Evolutionary conservation across 2,888 invertebrate genomes (phyloP).

Genomic region (Parelbella ahira): DNA sequence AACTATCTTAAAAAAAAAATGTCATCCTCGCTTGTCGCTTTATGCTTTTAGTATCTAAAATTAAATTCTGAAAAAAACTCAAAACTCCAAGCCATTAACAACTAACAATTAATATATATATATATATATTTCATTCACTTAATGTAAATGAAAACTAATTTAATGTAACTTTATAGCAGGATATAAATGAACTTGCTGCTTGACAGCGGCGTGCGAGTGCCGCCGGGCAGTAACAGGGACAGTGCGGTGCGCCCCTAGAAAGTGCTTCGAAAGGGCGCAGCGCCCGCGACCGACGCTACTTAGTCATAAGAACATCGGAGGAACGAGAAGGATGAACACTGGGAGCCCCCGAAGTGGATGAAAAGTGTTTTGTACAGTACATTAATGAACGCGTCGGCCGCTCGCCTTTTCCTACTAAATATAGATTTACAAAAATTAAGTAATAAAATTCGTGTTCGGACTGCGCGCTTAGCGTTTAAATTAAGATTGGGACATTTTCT

Average conservation of each 20-base stretch:
- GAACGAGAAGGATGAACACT: background rate
- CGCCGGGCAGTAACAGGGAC: conserved; percentile 37
- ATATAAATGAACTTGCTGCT: conserved; percentile 29
- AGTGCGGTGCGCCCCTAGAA: conserved; percentile 55
- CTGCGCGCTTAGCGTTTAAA: conserved; percentile 2
- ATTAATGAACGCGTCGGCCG: conserved; percentile 24
- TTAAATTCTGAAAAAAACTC: too few relatives aligned
- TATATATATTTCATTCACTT: too few relatives aligned
- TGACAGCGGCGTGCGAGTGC: conserved; percentile 34
- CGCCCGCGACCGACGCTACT: conserved; percentile 12
- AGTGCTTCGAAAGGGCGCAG: conserved; percentile 66
- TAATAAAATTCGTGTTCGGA: conserved; percentile 19
- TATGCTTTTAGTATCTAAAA: too few relatives aligned
- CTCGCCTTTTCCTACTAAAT: conserved; percentile 63
- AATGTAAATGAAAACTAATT: too few relatives aligned
- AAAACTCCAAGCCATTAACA: too few relatives aligned
- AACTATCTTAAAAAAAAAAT: too few relatives aligned
- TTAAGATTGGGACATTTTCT: conserved; percentile 6
- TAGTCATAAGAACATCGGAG: background rate
- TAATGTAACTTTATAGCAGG: conserved; percentile 4
- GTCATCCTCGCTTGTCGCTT: too few relatives aligned
- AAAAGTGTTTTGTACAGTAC: conserved; percentile 17
- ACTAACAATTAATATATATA: too few relatives aligned
- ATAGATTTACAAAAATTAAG: conserved; percentile 39
- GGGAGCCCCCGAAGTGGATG: too few relatives aligned